Evolutionary conservation across 2,113 vertebrate species (phyloP).

Genomic region (Zeus faber): DNA sequence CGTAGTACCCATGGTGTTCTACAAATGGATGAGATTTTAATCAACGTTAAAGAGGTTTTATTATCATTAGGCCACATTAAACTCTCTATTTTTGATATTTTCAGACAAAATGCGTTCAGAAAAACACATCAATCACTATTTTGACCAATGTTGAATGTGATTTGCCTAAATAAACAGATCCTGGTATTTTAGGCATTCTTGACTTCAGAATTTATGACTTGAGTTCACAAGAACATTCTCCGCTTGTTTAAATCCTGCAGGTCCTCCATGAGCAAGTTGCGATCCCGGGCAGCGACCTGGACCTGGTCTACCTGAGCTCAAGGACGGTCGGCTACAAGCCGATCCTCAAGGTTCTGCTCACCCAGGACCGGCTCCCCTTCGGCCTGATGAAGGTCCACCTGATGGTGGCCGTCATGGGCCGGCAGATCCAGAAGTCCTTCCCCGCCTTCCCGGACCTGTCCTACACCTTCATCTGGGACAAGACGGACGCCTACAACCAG

Average conservation of each 20-base stretch:
- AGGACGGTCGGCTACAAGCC: constrained; percentile 95
- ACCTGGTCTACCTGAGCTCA: constrained; percentile 94
- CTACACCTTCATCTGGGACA: constrained; percentile 99
- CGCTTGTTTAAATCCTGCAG: constrained; percentile 58
- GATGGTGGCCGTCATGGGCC: constrained; percentile 96
- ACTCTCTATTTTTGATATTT: no score
- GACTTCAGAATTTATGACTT: no score
- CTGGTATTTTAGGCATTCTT: no score
- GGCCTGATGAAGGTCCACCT: constrained; percentile 98
- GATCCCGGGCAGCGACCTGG: constrained; percentile 93
- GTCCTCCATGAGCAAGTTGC: constrained; percentile 95
- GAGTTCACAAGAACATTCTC: no score
- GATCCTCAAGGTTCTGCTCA: constrained; percentile 95
- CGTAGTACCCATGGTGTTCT: no score
- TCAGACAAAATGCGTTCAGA: no score
- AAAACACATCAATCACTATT: no score
- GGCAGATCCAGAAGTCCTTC: constrained; percentile 97
- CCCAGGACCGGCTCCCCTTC: constrained; percentile 87
- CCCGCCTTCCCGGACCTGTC: constrained; percentile 94
- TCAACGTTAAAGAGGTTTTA: no score
- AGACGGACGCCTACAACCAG: constrained; percentile 96
- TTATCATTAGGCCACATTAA: no score
- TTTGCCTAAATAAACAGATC: no score
- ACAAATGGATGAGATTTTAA: no score
- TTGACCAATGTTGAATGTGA: no score